Evolutionary conservation across 2,113 vertebrate genomes (phyloP).

Genomic region (Trematocara zebra): DNA sequence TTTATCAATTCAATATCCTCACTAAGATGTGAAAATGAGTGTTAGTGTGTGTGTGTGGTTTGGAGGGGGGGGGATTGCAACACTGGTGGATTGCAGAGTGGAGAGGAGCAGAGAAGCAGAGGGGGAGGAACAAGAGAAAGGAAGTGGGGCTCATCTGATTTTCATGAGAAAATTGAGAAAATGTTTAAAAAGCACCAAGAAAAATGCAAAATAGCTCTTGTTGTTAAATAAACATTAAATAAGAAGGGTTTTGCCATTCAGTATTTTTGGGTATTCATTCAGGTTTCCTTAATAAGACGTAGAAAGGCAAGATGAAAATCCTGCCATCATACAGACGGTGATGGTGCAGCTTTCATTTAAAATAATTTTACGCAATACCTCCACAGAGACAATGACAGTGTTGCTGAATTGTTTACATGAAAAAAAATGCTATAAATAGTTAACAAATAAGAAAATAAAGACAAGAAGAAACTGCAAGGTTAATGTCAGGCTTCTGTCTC

Average conservation of each 20-base stretch:
- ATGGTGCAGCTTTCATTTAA: background rate
- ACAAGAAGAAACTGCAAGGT: background rate
- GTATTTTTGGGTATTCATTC: background rate
- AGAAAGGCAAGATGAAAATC: background rate
- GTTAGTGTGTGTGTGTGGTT: background rate
- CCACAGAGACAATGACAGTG: background rate
- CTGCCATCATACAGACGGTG: background rate
- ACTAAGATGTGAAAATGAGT: background rate
- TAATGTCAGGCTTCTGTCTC: background rate
- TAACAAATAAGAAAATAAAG: background rate
- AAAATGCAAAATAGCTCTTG: background rate
- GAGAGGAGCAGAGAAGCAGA: background rate
- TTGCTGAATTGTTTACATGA: background rate
- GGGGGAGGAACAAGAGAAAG: background rate
- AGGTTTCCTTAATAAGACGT: background rate
- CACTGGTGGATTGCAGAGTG: background rate
- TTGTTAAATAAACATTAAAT: background rate
- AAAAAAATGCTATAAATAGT: background rate
- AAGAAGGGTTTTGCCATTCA: background rate
- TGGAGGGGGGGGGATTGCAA: background rate
- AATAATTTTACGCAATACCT: background rate
- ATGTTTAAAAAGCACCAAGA: background rate
- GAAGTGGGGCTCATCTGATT: constrained; percentile 19
- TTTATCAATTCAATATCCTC: background rate
- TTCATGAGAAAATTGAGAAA: constrained; percentile 4